Conservation (phyloP, 2,797 vertebrate genomes). For the Crax fasciolata region DNA sequence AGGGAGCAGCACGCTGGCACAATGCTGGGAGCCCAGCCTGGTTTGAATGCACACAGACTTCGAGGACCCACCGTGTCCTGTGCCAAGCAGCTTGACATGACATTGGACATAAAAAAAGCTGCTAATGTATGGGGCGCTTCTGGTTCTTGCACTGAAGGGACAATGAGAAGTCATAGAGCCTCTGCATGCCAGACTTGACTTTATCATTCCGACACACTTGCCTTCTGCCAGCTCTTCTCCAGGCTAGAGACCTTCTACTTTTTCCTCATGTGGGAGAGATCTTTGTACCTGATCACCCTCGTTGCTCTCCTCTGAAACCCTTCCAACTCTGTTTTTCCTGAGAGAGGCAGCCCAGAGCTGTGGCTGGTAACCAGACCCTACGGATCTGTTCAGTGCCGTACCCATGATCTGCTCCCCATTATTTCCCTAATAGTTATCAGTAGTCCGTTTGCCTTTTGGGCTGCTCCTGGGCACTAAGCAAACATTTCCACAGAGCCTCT, state of each 20-base stretch:
- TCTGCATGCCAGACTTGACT: not conserved
- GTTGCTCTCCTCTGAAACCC: constrained; percentile 44
- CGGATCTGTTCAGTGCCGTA: not conserved
- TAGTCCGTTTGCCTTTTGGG: constrained; percentile 44
- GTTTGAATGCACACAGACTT: not conserved
- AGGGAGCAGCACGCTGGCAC: not conserved
- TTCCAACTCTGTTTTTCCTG: constrained; percentile 43
- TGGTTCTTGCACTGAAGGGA: not conserved
- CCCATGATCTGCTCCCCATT: constrained; percentile 46
- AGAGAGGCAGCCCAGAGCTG: constrained; percentile 3
- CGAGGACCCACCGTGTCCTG: not conserved
- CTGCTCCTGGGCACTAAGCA: constrained; percentile 42
- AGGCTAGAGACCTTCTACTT: constrained; percentile 16
- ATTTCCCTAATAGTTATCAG: constrained; percentile 47
- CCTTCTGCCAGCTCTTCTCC: constrained; percentile 25
- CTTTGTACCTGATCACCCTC: constrained; percentile 38
- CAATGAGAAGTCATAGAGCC: not conserved
- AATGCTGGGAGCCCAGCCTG: not conserved
- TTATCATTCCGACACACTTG: not conserved
- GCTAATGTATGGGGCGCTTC: not conserved
- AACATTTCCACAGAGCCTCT: constrained; percentile 6
- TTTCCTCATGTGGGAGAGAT: constrained; percentile 55
- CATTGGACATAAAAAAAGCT: not conserved
- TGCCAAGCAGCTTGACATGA: not conserved
- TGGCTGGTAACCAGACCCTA: constrained; percentile 6